phyloP scores from a whole-genome alignment of 2,888 invertebrate species.

The Dolichomitus sp. region DNA sequence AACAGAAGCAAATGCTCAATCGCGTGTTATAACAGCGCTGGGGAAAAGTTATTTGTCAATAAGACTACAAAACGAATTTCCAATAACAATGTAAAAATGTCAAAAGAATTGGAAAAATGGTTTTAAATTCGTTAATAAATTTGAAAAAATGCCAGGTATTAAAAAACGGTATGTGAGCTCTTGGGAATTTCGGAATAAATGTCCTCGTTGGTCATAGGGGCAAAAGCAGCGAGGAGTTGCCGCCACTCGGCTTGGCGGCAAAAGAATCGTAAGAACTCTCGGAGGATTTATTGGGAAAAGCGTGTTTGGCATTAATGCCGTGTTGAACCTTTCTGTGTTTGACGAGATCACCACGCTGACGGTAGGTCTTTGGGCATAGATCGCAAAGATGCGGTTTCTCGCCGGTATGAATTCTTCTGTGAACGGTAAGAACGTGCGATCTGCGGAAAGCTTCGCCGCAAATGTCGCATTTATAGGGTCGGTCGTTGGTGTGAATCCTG shows the following conservation, averaged over 20 bases:
- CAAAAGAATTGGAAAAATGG: neutral
- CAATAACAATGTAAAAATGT: neutral
- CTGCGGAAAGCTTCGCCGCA: slow-evolving; percentile 68
- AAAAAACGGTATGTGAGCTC: neutral
- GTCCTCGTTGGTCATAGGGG: slow-evolving; percentile 27
- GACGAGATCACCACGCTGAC: slow-evolving; percentile 68
- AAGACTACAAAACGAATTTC: neutral
- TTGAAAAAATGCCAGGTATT: too few species aligned
- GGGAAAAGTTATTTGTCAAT: neutral
- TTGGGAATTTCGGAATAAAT: neutral
- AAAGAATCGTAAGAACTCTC: slow-evolving; percentile 12
- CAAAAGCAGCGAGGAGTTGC: slow-evolving; percentile 17
- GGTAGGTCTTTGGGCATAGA: slow-evolving; percentile 65
- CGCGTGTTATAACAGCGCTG: neutral
- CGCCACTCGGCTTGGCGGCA: neutral
- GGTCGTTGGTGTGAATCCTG: slow-evolving; percentile 70
- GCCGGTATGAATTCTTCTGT: slow-evolving; percentile 69
- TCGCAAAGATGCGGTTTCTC: slow-evolving; percentile 69
- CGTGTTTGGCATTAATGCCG: slow-evolving; percentile 29
- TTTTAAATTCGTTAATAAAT: too few species aligned
- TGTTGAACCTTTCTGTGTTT: slow-evolving; percentile 67
- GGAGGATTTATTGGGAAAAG: neutral
- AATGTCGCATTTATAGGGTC: slow-evolving; percentile 68
- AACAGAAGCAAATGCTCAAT: slow-evolving; percentile 5
- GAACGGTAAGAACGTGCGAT: slow-evolving; percentile 66